Evolutionary conservation across 35 echinoderm and acorn worm genomes (phyloP).

Genomic region (Anneissia japonica): DNA sequence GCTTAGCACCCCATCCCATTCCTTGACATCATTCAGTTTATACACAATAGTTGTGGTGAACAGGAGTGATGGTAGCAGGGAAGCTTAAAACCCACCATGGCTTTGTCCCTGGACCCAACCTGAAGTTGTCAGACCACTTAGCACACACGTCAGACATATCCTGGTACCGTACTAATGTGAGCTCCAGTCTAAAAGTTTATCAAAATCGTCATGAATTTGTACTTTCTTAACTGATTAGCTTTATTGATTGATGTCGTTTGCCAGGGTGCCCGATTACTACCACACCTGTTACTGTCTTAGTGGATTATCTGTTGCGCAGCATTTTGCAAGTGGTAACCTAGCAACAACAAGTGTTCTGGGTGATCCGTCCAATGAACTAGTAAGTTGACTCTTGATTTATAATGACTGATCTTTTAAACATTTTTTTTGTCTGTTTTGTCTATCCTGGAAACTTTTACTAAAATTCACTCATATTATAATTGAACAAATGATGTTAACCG

Average conservation of each 20-base stretch:
- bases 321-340: slow-evolving; percentile 60
- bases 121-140: no score
- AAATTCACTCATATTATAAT: no score
- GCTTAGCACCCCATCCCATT: no score
- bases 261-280: slow-evolving; percentile 84
- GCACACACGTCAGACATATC: no score
- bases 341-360: slow-evolving; percentile 54
- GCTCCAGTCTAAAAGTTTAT: not conserved
- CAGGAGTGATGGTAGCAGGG: no score
- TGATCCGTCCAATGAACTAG: slow-evolving; percentile 84
- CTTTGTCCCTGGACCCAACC: no score
- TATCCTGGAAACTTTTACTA: no score
- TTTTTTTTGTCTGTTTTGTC: no score
- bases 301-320: slow-evolving; percentile 88
- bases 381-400: slow-evolving; percentile 31
- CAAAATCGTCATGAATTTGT: not conserved
- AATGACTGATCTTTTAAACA: not conserved
- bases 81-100: no score
- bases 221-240: not conserved
- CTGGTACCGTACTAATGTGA: not conserved
- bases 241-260: not conserved
- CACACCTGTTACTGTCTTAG: slow-evolving; percentile 97
- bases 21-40: no score
- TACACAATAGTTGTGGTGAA: no score
- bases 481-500: no score